Base-by-base conservation (phyloP, 2,888 invertebrate species). In the Hedychridium roseum region DNA sequence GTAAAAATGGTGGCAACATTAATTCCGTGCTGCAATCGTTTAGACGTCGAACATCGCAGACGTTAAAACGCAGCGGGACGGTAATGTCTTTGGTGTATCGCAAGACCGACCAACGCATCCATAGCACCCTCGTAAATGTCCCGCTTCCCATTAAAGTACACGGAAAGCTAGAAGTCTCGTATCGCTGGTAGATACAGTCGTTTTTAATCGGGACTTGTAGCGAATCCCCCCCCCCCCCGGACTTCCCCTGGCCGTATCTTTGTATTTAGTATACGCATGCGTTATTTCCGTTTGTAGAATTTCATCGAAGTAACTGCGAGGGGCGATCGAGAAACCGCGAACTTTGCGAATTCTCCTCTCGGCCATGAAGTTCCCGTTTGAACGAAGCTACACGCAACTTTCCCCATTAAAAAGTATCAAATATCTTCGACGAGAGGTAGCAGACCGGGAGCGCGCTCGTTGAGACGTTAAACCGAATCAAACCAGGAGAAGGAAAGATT, bases 1-100 rank as follows among this genome's bases (percentile, higher is more conserved):
- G 61, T 68, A 67, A 66, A 68, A 67, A 66, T 64, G 42, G 50
- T 51, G 57, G 54, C 46, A 44, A 47, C 59, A 50, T 65, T 64
- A 62, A 68, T 66, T 60, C 49, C 11, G 31, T 28, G 38, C 31
- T 23, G 35, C 36, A 39, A n/a, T n/a, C n/a, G n/a, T n/a, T n/a
- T n/a, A n/a, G n/a, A n/a, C n/a, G n/a, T 17, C 34, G 45, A 14
- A 16, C 16, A 27, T 38, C 27, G 12, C 20, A 34, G n/a, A 21
- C 42, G 34, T 53, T 46, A 35, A 41, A 34, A 18, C 26, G 17
- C 15, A 23, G 27, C 36, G 42, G 28, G 26, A 20, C 18, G 14
- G 31, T 46, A 23, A 7, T 28, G n/a, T n/a, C n/a, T n/a, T n/a
- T n/a, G n/a, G n/a, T n/a, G n/a, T n/a, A n/a, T n/a, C n/a, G n/a